Base-by-base conservation (phyloP, 2,888 invertebrate species). In the Tetragonisca angustula region DNA sequence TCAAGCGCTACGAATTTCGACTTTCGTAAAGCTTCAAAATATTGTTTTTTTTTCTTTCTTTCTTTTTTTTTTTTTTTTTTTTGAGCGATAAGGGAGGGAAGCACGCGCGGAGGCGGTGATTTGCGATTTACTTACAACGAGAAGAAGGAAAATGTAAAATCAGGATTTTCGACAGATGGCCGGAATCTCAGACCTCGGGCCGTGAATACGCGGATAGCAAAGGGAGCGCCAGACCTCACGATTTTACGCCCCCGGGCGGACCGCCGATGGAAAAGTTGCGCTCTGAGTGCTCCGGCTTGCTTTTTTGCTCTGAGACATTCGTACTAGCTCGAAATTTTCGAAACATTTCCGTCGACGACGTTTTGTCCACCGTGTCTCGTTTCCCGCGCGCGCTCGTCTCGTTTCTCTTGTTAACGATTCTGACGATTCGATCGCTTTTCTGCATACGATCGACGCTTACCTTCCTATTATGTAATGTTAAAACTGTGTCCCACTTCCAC, bases 261-360 rank as follows among this genome's bases (percentile, higher is more conserved):
- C 84, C 86, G 91, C 92, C 94, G 92, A 94, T 94, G 94, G 93
- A 94, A 94, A 94, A 94, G 94, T 94, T 94, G 92, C 93, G 92
- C 91, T 90, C 92, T 93, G 92, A 92, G 94, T 94, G 92, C 93
- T 90, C 89, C 90, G 88, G 87, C 92, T 92, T 93, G 93, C 93
- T 93, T 94, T 94, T 94, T 93, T 93, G 92, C 92, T 88, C 81
- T 54, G 79, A 87, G 82, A 88, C 89, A 83, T 75, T 76, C 77
- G 82, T 79, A 76, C 64, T 80, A 72, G 68, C 84, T 64, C 67
- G 81, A 87, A 87, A 87, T 87, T 87, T 83, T 80, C 83, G 88
- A 86, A 86, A 90, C 89, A 82, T 86, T 87, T 82, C 87, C 85
- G 76, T 76, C 77, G 78, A 76, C 85, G 74, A 79, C 86, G 69